Base-by-base conservation (phyloP, 2,113 vertebrate species). In the Brachirus orientalis region DNA sequence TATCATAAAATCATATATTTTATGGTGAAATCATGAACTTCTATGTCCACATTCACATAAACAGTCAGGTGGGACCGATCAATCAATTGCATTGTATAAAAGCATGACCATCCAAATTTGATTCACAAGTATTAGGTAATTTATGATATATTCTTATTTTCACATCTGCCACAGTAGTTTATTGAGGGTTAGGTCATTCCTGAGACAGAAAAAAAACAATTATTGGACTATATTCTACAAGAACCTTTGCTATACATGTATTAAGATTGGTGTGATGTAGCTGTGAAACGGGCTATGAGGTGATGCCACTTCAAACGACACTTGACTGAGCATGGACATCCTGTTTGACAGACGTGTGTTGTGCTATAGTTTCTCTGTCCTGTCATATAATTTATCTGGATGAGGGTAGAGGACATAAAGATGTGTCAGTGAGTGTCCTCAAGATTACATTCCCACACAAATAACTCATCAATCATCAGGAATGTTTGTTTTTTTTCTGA, bases 291-390 rank as follows among this genome's bases (percentile, higher is more conserved):
- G 53, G 19, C 52, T 33, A 6, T 4, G 0, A 51, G 35, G 59
- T 44, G 10, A 63, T 8, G 5, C 16, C 3, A 17, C 33, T 43
- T 69, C 12, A 52, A 17, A 28, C 60, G 22, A 45, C 2, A 13
- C 35, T 36, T 18, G 14, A 64, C 43, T n/a, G 16, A 35, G 35
- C 20, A 35, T 36, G 13, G 20, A 20, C 51, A 38, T 46, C 40
- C 38, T 22, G 41, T 54, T 43, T 58, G 59, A 53, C 53, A 69
- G 18, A 17, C 17, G 10, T 33, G 43, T 22, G 33, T 56, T 56
- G 14, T 69, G 64, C 41, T 18, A n/a, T n/a, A 38, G 16, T 54
- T 64, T 20, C 33, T 47, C 19, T 33, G 45, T 52, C 43, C n/a
- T 50, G 48, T 50, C 11, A 36, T 37, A 19, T 51, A 50, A 18